Evolutionary conservation across 2,797 vertebrate species (phyloP).

Genomic region (Thalassophryne amazonica): DNA sequence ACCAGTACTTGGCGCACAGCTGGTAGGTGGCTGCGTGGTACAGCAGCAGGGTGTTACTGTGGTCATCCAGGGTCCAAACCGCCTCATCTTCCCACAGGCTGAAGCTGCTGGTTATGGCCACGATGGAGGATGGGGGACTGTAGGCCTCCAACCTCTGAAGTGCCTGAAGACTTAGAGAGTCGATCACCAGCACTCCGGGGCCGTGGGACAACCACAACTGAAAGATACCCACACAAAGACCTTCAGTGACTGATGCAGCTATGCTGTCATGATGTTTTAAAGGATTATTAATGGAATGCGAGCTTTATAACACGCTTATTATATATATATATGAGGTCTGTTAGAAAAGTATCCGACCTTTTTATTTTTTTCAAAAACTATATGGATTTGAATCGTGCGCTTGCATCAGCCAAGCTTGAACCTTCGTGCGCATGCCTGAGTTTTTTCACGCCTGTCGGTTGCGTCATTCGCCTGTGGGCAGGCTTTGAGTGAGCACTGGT

Average conservation of each 20-base stretch:
- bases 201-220: constrained; percentile 94
- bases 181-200: constrained; percentile 86
- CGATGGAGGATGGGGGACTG: constrained; percentile 72
- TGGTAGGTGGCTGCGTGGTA: constrained; percentile 85
- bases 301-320: no score
- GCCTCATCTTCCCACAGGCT: constrained; percentile 87
- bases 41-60: constrained; percentile 86
- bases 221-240: background rate
- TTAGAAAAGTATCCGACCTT: no score
- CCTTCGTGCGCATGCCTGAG: no score
- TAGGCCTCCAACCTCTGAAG: constrained; percentile 86
- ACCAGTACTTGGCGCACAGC: constrained; percentile 87
- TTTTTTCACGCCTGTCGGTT: no score
- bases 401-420: no score
- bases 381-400: no score
- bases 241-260: background rate
- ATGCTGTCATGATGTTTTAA: no score
- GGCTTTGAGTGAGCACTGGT: no score
- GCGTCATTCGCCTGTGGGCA: no score
- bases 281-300: no score
- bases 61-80: constrained; percentile 88
- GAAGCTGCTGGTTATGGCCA: constrained; percentile 78
- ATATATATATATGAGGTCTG: no score
- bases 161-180: constrained; percentile 79
- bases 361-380: no score